Conservation (phyloP, 2,797 vertebrate genomes). For the Sebastes aleutianus region DNA sequence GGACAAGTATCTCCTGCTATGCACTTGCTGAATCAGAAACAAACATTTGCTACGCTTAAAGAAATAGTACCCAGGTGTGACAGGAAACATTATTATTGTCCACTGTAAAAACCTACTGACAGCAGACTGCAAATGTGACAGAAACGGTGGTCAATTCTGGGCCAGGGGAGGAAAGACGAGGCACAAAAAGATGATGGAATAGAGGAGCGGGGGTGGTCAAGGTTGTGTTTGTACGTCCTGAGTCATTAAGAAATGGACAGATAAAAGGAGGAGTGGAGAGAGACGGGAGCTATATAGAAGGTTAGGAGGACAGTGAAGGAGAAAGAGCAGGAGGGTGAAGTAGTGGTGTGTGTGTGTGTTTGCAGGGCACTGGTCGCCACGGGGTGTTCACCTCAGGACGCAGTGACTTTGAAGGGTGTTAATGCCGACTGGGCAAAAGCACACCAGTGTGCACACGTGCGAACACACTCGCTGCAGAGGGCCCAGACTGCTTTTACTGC, state of each 20-base stretch:
- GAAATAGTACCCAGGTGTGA: background rate
- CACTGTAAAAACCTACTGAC: background rate
- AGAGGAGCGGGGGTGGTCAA: constrained; percentile 1
- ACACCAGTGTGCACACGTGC: constrained; percentile 58
- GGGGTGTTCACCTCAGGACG: constrained; percentile 68
- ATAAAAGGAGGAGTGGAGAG: background rate
- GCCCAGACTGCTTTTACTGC: constrained; percentile 70
- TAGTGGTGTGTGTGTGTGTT: constrained; percentile 14
- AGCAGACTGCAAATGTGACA: background rate
- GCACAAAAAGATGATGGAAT: background rate
- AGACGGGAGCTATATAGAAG: background rate
- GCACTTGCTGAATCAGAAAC: background rate
- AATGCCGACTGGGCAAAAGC: constrained; percentile 75
- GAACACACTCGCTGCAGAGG: constrained; percentile 69
- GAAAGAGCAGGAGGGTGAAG: constrained; percentile 35
- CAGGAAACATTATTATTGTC: background rate
- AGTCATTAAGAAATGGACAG: constrained; percentile 25
- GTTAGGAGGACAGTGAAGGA: constrained; percentile 25
- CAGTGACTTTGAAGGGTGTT: constrained; percentile 79
- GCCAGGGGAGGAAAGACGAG: constrained; percentile 3
- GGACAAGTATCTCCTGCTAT: background rate
- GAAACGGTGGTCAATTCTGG: constrained; percentile 7
- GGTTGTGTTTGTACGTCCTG: constrained; percentile 24
- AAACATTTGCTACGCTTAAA: background rate
- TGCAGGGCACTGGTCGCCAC: constrained; percentile 38